These are phyloP conservation scores for Periophthalmus modestus DNA, from an alignment of 2,113 vertebrate genomes.

Conservation along the genomic window DNA sequence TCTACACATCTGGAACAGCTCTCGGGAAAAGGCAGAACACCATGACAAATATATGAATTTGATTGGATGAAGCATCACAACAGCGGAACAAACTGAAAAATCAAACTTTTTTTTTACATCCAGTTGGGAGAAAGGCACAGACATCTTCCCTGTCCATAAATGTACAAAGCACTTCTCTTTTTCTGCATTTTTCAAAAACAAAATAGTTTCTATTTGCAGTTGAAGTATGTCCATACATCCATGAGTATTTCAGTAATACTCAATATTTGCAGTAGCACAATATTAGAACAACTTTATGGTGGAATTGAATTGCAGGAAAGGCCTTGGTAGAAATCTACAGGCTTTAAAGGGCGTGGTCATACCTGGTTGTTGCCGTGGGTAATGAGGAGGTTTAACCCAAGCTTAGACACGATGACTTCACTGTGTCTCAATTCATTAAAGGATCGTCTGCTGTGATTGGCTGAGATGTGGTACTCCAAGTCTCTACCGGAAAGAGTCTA, in stretches of 20 bases:
- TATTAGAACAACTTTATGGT: neutral
- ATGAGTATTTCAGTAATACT: neutral
- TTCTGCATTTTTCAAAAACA: no score
- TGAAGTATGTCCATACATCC: no score
- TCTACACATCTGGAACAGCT: no score
- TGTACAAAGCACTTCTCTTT: no score
- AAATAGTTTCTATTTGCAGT: no score
- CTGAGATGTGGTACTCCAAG: slow-evolving; percentile 87
- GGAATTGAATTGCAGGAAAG: neutral
- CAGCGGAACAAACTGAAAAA: no score
- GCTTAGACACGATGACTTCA: slow-evolving; percentile 76
- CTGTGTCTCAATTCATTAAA: slow-evolving; percentile 79
- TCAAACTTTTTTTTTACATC: no score
- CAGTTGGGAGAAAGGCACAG: no score
- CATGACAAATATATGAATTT: no score
- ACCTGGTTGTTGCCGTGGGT: slow-evolving; percentile 68
- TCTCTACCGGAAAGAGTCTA: slow-evolving; percentile 88
- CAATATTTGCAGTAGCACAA: neutral
- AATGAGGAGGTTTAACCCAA: slow-evolving; percentile 81
- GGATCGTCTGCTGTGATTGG: slow-evolving; percentile 75
- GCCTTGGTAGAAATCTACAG: neutral
- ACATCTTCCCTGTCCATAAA: no score
- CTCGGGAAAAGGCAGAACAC: no score
- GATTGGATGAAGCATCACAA: no score
- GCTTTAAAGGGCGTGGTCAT: neutral